Conservation (phyloP, 2,888 invertebrate species). For the Ectobius pallidus region DNA sequence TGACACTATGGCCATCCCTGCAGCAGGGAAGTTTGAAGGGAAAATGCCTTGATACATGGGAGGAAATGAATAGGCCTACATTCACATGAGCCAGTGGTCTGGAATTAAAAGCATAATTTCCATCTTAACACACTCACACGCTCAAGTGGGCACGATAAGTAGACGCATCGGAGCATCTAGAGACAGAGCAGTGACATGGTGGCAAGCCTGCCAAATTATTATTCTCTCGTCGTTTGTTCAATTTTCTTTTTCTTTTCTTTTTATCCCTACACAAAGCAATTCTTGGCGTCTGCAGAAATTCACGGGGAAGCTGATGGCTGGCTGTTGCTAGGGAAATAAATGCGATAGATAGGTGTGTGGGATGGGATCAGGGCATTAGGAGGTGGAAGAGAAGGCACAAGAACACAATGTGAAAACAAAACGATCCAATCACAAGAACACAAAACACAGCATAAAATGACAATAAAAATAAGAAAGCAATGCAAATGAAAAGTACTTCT, state of each 20-base stretch:
- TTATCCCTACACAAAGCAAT: neutral
- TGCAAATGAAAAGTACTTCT: too few relatives aligned
- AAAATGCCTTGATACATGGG: neutral
- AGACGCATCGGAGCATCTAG: neutral
- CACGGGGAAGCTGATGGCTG: neutral
- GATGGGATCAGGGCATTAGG: neutral
- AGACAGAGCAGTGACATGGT: neutral
- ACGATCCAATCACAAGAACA: too few relatives aligned
- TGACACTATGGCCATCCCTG: too few relatives aligned
- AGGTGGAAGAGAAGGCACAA: too few relatives aligned
- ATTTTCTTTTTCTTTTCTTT: neutral
- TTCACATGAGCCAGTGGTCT: neutral
- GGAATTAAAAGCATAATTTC: conserved; percentile 13
- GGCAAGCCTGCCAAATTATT: neutral
- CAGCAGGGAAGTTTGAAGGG: too few relatives aligned
- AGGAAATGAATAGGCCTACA: neutral
- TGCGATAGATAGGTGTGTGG: neutral
- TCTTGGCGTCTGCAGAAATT: neutral
- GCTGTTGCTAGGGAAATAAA: neutral
- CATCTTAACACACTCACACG: conserved; percentile 13
- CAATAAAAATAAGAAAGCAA: too few relatives aligned
- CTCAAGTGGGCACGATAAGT: conserved; percentile 15
- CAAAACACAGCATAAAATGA: too few relatives aligned
- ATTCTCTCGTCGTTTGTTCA: neutral
- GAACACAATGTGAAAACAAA: neutral